Conservation (phyloP, 2,888 invertebrate species). For the Aricia artaxerxes region DNA sequence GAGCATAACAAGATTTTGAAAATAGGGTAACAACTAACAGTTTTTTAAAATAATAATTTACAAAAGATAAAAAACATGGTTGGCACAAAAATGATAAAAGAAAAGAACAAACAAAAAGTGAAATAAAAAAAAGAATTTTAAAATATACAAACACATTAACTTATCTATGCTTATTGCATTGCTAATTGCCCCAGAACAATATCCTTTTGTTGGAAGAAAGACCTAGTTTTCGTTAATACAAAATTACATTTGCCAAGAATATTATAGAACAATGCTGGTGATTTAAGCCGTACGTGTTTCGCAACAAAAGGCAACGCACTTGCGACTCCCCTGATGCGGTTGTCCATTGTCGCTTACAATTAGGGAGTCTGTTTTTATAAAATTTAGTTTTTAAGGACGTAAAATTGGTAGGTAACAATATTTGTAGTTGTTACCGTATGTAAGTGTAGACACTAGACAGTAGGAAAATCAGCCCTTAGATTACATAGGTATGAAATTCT, state of each 20-base stretch:
- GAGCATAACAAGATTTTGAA: background rate
- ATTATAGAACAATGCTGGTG: constrained; percentile 41
- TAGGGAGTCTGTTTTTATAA: background rate
- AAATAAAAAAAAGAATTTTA: constrained; percentile 22
- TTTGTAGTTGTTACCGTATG: no score
- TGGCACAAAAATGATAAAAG: background rate
- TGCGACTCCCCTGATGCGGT: constrained; percentile 24
- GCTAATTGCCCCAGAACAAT: constrained; percentile 74
- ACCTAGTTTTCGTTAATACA: constrained; percentile 64
- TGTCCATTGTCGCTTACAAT: background rate
- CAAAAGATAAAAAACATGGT: background rate
- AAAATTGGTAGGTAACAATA: no score
- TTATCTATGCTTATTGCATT: constrained; percentile 74
- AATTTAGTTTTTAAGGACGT: background rate
- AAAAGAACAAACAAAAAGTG: constrained; percentile 5
- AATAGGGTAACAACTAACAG: no score
- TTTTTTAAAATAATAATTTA: background rate
- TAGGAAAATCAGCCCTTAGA: background rate
- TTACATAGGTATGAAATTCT: background rate
- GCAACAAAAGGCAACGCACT: constrained; percentile 28
- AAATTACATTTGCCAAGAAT: constrained; percentile 41
- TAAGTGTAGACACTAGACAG: no score
- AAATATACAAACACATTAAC: constrained; percentile 53
- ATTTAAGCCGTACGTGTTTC: constrained; percentile 34
- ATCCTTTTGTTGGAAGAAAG: constrained; percentile 74